Conservation (phyloP, 2,113 vertebrate genomes). For the Lichenostomus cassidix region DNA sequence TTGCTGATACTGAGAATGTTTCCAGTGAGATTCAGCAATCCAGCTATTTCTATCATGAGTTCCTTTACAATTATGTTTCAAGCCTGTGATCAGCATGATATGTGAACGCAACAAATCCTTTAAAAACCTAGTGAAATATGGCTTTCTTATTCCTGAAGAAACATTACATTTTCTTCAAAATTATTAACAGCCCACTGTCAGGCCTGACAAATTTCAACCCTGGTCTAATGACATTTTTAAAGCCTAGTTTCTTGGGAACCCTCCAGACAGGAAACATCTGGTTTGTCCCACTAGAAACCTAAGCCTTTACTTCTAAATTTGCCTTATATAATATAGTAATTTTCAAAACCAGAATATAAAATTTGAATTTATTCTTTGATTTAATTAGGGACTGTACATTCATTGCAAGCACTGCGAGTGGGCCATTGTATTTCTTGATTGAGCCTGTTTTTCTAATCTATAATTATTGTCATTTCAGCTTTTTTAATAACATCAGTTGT, state of each 20-base stretch:
- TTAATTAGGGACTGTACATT: neutral
- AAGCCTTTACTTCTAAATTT: neutral
- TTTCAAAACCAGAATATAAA: neutral
- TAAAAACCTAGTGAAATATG: neutral
- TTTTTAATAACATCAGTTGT: neutral
- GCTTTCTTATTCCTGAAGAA: neutral
- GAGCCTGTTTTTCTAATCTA: neutral
- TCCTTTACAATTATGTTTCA: neutral
- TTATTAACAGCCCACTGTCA: neutral
- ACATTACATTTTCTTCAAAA: neutral
- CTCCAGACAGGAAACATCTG: slow-evolving; percentile 54
- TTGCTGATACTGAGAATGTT: neutral
- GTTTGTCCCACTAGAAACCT: neutral
- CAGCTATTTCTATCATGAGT: neutral
- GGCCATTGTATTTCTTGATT: neutral
- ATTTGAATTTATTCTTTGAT: neutral
- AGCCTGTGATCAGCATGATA: neutral
- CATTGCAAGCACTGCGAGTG: neutral
- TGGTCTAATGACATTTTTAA: slow-evolving; percentile 35
- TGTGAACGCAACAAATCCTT: neutral
- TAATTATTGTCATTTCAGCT: neutral
- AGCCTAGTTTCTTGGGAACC: neutral
- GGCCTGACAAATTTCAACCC: slow-evolving; percentile 29
- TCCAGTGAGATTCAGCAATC: neutral
- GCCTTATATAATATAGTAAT: neutral